Conservation (phyloP, 1,140 invertebrate species). For the Cyrtorhinus lividipennis region DNA sequence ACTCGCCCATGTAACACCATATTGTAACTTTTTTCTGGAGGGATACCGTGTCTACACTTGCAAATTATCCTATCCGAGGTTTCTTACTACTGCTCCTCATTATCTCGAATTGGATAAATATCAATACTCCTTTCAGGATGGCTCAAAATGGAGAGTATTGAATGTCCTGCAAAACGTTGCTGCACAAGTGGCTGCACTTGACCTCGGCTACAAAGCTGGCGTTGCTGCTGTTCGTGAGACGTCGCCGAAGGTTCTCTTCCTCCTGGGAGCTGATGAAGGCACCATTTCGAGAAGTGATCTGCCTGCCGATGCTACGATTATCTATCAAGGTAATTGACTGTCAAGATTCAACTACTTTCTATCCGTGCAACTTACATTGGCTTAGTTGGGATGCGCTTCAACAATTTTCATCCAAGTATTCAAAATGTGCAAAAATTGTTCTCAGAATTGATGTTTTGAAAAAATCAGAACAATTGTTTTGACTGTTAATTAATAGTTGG, state of each 20-base stretch:
- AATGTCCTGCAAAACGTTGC: constrained; percentile 85
- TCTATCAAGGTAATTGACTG: constrained; percentile 84
- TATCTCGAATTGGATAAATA: not conserved
- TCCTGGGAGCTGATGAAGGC: constrained; percentile 85
- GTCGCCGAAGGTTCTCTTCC: constrained; percentile 68
- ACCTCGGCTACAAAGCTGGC: constrained; percentile 81
- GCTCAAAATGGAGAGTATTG: constrained; percentile 56
- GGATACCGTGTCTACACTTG: no score
- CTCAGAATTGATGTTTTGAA: not conserved
- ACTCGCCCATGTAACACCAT: no score
- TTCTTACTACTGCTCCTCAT: not conserved
- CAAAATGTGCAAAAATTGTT: no score
- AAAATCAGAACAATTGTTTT: no score
- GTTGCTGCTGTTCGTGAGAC: constrained; percentile 49
- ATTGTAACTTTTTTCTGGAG: no score
- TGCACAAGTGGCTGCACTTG: constrained; percentile 87
- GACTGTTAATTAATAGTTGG: no score
- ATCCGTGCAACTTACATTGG: no score
- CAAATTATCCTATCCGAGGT: no score
- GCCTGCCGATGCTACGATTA: constrained; percentile 66
- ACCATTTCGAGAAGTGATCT: constrained; percentile 62
- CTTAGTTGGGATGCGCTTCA: no score
- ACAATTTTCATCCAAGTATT: no score
- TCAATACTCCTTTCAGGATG: constrained; percentile 29
- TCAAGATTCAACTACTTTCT: no score